Evolutionary conservation across 2,113 vertebrate species (phyloP), one percentile per base, ranked within the genome.

Genomic region (Xyrauchen texanus): DNA sequence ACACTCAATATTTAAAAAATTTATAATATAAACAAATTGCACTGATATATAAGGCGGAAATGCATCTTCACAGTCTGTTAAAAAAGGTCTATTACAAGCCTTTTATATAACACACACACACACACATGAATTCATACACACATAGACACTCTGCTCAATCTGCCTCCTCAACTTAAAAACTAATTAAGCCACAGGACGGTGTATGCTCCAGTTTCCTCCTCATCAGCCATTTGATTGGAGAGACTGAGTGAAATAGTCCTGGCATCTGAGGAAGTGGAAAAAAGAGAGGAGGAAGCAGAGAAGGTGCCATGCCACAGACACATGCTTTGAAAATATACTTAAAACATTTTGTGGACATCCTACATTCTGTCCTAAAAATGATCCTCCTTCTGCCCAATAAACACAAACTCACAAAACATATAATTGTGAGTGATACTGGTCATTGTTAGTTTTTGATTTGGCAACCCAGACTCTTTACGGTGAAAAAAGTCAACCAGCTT

Each of bases 101-200:
- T 81, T 84, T 81, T 78, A 81, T 79, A 79, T 74, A 71, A 34
- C 47, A 21, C 34, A 65, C 49, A 64, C n/a, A 53, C 21, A 42
- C 61, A 63, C 61, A 69, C 53, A 78, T 34, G 21, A 34, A 34
- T 34, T 34, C 76, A 68, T 47, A 77, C 52, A 72, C 61, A 65
- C 62, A 34, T 34, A 34, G 21, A 34, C 21, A 34, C 21, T 34
- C 21, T 34, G 45, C 68, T 58, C 79, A 60, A 73, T 68, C 76
- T 52, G 65, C 79, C 53, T 70, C 74, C 71, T 73, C 65, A 62
- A 79, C 83, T 81, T 84, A 84, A 84, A 81, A 84, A 74, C 76
- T 78, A 84, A 81, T 81, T 84, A 84, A 81, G 66, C 79, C 83
- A 84, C 83, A 76, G 76, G 83, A 84, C 79, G 76, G 65, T 76